phyloP scores from a whole-genome alignment of 2,797 vertebrate genomes.

The Cryptoblepharus egeriae region DNA sequence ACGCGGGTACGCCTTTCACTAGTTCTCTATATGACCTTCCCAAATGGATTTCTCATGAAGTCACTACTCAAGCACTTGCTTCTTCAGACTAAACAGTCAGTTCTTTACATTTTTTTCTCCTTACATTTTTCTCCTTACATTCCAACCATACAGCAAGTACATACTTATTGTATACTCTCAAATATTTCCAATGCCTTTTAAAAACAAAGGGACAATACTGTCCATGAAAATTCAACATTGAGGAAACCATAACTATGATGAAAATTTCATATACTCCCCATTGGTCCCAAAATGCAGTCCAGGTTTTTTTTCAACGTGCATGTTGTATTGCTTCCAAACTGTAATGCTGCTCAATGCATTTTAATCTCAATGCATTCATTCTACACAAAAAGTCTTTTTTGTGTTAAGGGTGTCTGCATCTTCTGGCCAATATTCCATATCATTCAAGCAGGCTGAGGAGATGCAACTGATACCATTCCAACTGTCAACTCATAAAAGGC shows the following conservation, averaged over 20 bases:
- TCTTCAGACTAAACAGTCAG: background rate
- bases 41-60: background rate
- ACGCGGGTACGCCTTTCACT: too few relatives aligned
- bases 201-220: conserved; percentile 7
- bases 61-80: conserved; percentile 27
- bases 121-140: conserved; percentile 60
- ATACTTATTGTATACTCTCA: conserved; percentile 13
- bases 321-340: fast-evolving
- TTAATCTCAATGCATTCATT: background rate
- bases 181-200: background rate
- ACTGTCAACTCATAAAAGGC: too few relatives aligned
- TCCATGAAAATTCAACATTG: conserved; percentile 1
- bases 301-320: fast-evolving
- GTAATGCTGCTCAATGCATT: background rate
- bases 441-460: too few relatives aligned
- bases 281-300: background rate
- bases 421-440: too few relatives aligned
- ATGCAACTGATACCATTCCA: too few relatives aligned
- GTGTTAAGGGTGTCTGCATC: too few relatives aligned
- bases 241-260: background rate
- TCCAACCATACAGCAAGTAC: conserved; percentile 52
- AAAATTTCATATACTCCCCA: background rate
- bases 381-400: too few relatives aligned
- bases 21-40: background rate
- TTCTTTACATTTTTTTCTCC: background rate